Evolutionary conservation across 1,140 invertebrate genomes (phyloP).

Genomic region (Nephila pilipes): DNA sequence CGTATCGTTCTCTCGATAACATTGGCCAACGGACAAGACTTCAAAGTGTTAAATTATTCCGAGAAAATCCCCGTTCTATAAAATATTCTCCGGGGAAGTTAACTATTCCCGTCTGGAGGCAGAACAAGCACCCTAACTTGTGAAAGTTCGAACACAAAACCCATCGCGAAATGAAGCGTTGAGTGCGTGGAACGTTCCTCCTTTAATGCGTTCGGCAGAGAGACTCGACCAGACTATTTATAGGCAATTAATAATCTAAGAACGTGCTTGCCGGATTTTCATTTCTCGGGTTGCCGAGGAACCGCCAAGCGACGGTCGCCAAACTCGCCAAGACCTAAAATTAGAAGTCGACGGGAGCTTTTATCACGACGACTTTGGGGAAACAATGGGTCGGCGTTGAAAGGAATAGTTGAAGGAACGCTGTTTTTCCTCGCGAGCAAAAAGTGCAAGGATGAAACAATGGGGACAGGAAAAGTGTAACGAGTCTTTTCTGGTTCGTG

Average conservation of each 20-base stretch:
- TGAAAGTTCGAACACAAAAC: constrained; percentile 10
- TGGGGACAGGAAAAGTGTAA: neutral
- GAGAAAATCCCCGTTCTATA: neutral
- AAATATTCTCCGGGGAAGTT: neutral
- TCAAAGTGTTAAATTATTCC: neutral
- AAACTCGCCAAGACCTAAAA: constrained; percentile 9
- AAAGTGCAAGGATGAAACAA: neutral
- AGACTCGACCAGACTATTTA: constrained; percentile 56
- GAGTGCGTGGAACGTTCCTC: neutral
- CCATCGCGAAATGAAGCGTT: constrained; percentile 2
- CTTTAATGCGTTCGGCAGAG: constrained; percentile 20
- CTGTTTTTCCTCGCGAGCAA: neutral
- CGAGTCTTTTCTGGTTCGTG: neutral
- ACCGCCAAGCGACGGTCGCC: neutral
- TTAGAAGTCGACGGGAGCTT: constrained; percentile 1
- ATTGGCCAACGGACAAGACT: neutral
- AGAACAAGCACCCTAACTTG: neutral
- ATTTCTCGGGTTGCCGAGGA: constrained; percentile 11
- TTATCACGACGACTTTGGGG: constrained; percentile 8
- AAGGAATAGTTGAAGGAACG: neutral
- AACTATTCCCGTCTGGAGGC: neutral
- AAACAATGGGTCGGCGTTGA: constrained; percentile 16
- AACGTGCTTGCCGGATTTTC: constrained; percentile 49
- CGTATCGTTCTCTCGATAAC: too few species aligned
- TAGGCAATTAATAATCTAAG: constrained; percentile 69